Evolutionary conservation across 2,888 invertebrate species (phyloP).

Genomic region (Folsomia candida): DNA sequence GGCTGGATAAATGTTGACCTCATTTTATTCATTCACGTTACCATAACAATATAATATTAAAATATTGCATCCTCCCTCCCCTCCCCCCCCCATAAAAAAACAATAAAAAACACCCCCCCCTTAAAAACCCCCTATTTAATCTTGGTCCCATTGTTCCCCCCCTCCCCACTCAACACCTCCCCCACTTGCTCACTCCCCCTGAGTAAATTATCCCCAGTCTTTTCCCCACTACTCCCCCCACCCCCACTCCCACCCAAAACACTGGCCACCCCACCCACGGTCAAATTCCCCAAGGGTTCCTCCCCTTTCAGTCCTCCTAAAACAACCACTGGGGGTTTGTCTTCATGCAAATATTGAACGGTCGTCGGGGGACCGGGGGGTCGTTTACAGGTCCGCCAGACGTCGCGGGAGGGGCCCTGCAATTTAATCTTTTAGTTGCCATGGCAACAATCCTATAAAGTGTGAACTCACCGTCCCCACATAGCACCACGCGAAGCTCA

Average conservation of each 20-base stretch:
- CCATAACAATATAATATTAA: no score
- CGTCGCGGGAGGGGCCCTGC: constrained; percentile 62
- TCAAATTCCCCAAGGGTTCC: neutral
- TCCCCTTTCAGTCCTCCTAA: neutral
- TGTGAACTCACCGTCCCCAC: constrained; percentile 12
- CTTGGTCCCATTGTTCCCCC: constrained; percentile 4
- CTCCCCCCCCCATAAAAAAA: no score
- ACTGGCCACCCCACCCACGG: neutral
- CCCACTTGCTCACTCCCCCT: neutral
- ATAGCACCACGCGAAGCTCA: constrained; percentile 73
- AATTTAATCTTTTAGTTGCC: constrained; percentile 51
- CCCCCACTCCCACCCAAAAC: neutral
- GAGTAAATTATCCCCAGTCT: no score
- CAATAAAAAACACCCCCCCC: no score
- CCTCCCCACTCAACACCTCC: neutral
- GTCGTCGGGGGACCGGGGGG: neutral
- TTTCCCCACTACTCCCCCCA: neutral
- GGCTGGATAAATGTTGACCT: no score
- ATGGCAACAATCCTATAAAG: neutral
- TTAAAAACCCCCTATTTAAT: neutral
- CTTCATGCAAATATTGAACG: no score
- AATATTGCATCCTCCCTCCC: no score
- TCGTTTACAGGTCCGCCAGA: constrained; percentile 73
- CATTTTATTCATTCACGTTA: no score
- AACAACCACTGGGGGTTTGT: no score